Evolutionary conservation across 2,888 invertebrate species (phyloP), one percentile per base, ranked within the genome.

Genomic region (Ischnura elegans): DNA sequence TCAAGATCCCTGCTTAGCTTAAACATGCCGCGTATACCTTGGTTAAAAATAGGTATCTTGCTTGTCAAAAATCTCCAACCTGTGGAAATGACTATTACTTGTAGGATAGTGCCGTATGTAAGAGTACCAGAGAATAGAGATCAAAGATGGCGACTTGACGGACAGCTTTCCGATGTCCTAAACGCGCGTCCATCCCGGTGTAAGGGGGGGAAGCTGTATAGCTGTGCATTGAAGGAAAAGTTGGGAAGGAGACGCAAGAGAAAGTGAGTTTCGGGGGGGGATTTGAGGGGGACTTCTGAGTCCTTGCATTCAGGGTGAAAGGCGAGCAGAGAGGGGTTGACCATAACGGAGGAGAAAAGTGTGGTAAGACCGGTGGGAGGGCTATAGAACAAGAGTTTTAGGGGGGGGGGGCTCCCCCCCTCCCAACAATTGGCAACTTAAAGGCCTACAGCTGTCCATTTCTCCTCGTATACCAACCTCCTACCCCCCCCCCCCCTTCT

Each of bases 371-470:
- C 61, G n/a, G 25, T 25, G 76, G 76, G 76, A 13, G 76, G 36
- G 76, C 29, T 8, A 5, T 4, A 25, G 61, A 61, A 61, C 61
- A 61, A 61, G n/a, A 3, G 47, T 47, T 6, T 6, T 47, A 61
- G 61, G 61, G 25, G 25, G 25, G 25, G 2, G 61, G 8, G 55
- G 87, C 36, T 47, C 42, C 29, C 47, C 43, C 55, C 51, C 51
- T n/a, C n/a, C n/a, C n/a, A n/a, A n/a, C 87, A 87, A 87, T 87
- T 51, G 87, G 90, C 61, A 61, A 90, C 61, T 90, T 90, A 55
- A 90, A 90, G 90, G 61, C 61, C 87, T 43, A 55, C 90, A 90
- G 90, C 90, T 90, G 90, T 61, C 61, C 43, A 61, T 55, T 19
- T 8, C 85, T 43, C 45, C 45, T 45, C 13, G 29, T 76, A 29